phyloP scores from a whole-genome alignment of 2,888 invertebrate genomes.

The Pseudanteris insignis region DNA sequence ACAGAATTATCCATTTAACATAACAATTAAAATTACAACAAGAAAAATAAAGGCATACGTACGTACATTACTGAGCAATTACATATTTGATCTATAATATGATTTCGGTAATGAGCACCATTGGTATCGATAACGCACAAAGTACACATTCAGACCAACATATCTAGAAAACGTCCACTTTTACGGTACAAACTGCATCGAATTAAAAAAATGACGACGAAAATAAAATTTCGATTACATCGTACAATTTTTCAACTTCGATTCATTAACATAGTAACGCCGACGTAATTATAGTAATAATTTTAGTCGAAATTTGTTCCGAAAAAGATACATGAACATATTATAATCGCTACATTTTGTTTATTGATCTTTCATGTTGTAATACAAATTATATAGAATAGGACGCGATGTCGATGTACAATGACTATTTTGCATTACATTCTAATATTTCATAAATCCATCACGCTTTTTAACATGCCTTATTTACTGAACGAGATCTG shows the following conservation, averaged over 20 bases:
- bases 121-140: constrained; percentile 15
- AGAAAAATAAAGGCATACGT: constrained; percentile 10
- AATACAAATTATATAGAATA: too few relatives aligned
- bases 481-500: neutral
- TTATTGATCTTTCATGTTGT: too few relatives aligned
- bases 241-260: neutral
- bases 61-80: constrained; percentile 23
- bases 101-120: constrained; percentile 21
- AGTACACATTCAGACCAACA: constrained; percentile 15
- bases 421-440: constrained; percentile 8
- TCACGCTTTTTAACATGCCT: neutral
- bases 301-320: neutral
- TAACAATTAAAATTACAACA: neutral
- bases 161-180: neutral
- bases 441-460: neutral
- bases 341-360: too few relatives aligned
- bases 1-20: neutral
- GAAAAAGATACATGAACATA: constrained; percentile 11
- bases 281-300: neutral
- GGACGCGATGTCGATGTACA: constrained; percentile 23
- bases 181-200: constrained; percentile 2
- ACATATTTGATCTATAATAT: constrained; percentile 9
- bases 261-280: constrained; percentile 2
- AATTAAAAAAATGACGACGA: neutral
- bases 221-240: neutral